Evolutionary conservation across 2,113 vertebrate species (phyloP).

Genomic region (Pelobates fuscus): DNA sequence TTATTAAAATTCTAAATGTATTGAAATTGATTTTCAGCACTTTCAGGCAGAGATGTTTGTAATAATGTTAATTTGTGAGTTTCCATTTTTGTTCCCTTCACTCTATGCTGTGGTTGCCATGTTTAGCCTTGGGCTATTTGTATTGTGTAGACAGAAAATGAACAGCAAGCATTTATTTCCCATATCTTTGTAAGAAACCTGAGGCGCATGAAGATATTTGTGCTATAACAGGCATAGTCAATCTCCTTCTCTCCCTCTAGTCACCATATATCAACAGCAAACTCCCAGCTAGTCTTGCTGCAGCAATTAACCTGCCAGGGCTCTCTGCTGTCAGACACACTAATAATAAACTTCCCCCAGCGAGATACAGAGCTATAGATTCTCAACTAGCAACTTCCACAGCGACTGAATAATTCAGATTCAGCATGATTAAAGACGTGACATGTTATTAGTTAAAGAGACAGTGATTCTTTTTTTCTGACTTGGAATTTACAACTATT

Average conservation of each 20-base stretch:
- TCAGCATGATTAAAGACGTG: slow-evolving; percentile 75
- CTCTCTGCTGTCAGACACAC: slow-evolving; percentile 68
- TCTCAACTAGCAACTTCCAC: slow-evolving; percentile 62
- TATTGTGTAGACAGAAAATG: slow-evolving; percentile 77
- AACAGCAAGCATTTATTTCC: slow-evolving; percentile 77
- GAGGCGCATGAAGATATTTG: slow-evolving; percentile 77
- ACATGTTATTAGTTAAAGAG: slow-evolving; percentile 73
- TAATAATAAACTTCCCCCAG: slow-evolving; percentile 70
- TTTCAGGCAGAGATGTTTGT: slow-evolving; percentile 71
- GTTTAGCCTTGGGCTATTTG: slow-evolving; percentile 75
- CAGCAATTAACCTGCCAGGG: slow-evolving; percentile 78
- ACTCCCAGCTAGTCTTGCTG: slow-evolving; percentile 69
- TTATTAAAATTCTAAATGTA: slow-evolving; percentile 79
- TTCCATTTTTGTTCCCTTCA: slow-evolving; percentile 56
- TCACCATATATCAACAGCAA: slow-evolving; percentile 71
- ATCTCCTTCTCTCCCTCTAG: slow-evolving; percentile 71
- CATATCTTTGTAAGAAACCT: slow-evolving; percentile 75
- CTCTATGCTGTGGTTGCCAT: slow-evolving; percentile 59
- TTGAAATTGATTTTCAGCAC: slow-evolving; percentile 74
- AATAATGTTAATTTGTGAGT: slow-evolving; percentile 77
- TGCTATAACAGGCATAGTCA: slow-evolving; percentile 73
- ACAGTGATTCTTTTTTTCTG: slow-evolving; percentile 52
- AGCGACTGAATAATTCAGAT: slow-evolving; percentile 74
- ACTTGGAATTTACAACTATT: slow-evolving; percentile 66
- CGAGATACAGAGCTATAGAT: slow-evolving; percentile 69